Percentiles rank a stretch among this genome's conserved stretches.
Conservation (phyloP, 2,113 vertebrate genomes). For the Neotoma lepida region DNA sequence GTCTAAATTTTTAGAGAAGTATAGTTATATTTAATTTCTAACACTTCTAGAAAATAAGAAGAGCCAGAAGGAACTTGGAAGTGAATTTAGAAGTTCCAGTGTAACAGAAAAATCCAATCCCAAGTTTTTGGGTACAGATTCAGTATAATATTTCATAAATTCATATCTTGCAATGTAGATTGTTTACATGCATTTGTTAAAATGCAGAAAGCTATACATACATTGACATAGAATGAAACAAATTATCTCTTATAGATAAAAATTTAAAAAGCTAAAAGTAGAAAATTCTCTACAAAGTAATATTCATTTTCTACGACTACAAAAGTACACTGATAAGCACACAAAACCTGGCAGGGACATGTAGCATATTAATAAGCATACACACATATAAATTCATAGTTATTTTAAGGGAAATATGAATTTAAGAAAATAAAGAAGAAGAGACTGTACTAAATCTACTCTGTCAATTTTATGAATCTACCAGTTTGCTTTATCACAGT, state of each 20-base stretch:
- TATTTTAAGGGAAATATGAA: background rate
- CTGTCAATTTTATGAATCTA: background rate
- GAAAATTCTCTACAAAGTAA: background rate
- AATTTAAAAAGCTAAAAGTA: background rate
- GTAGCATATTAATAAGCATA: background rate
- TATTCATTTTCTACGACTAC: background rate
- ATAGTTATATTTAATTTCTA: background rate
- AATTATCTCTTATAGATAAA: background rate
- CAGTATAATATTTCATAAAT: background rate
- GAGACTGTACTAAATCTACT: background rate
- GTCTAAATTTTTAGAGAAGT: background rate
- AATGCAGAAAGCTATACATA: background rate
- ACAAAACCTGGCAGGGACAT: background rate
- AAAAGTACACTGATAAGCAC: background rate
- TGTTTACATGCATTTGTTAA: background rate
- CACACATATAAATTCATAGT: background rate
- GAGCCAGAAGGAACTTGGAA: background rate
- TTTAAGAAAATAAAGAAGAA: background rate
- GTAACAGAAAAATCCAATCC: background rate
- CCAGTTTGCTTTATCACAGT: background rate
- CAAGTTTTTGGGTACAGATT: background rate
- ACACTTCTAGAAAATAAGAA: background rate
- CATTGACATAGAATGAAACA: background rate
- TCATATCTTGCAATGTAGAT: background rate
- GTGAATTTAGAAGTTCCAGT: background rate